Base-by-base conservation (phyloP, 1,140 invertebrate genomes). In the Pseudomyrmex sp. region DNA sequence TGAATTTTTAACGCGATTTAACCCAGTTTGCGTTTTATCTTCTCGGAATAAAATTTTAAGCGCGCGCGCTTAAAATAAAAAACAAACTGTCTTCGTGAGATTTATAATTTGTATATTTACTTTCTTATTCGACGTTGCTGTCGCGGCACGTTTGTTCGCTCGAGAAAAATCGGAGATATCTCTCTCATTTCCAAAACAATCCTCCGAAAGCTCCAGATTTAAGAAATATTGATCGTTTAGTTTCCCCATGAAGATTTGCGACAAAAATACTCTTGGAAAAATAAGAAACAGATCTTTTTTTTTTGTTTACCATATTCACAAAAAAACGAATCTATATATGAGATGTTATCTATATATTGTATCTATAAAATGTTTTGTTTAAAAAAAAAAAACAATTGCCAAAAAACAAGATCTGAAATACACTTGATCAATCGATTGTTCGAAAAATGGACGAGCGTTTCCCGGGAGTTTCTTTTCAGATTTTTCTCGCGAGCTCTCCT, bases 1-100 rank as follows among this genome's bases (percentile, higher is more conserved):
- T 79, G 50, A 74, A 74, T 56, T 18, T 83, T 62, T 61, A 61
- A 83, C 58, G n/a, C 20, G 74, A 76, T 54, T 76, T 76, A 56
- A 65, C 61, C 12, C 2, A 12, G 26, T 63, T 75, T 46, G 23
- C 59, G 23, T 44, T 75, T 76, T 35, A 76, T 23, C 74, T 76
- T 54, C 26, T 54, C n/a, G 26, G 26, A 2, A n/a, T n/a, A 54
- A 35, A 35, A 35, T 35, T 35, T 35, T 35, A 35, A 35, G 35
- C 10, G 59, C 8, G 9, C 35, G 48, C 48, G 74, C 8, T 77
- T 77, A 1, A 77, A 77, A 77, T 77, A 66, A 77, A 77, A 77
- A 77, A 77, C 48, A 66, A 66, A 46, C 74, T n/a, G 18, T 77
- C 48, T 54, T 54, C 18, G 8, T n/a, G 26, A 62, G 13, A 77